These are phyloP conservation scores for Calidris pygmaea DNA, from an alignment of 2,113 vertebrate genomes.

Conservation along the genomic window DNA sequence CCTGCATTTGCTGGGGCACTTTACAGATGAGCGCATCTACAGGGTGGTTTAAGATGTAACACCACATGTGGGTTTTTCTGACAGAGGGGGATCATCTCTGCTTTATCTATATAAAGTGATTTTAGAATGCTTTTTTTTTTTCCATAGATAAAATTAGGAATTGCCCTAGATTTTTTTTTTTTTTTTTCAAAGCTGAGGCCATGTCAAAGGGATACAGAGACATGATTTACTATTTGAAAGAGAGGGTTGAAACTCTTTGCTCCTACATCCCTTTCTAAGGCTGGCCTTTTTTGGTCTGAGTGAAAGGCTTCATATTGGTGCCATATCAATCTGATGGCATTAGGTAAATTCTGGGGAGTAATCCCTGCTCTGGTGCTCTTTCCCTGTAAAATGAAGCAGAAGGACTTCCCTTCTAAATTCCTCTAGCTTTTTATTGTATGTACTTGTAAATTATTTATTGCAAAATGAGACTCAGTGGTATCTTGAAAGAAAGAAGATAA, in stretches of 20 bases:
- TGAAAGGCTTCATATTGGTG: not conserved
- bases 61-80: not conserved
- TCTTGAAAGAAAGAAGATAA: not conserved
- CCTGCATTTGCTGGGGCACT: conserved; percentile 11
- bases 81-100: not conserved
- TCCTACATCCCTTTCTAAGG: not conserved
- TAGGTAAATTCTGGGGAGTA: not conserved
- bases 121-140: not conserved
- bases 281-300: not conserved
- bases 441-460: conserved; percentile 26
- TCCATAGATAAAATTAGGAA: conserved; percentile 9
- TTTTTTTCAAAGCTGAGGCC: not conserved
- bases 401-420: not conserved
- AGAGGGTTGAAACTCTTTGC: not conserved
- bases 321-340: rapidly evolving
- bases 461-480: not conserved
- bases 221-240: not conserved
- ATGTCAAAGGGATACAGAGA: not conserved
- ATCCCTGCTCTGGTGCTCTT: not conserved
- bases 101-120: conserved; percentile 25
- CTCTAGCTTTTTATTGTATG: not conserved
- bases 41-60: not conserved
- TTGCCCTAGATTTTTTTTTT: conserved; percentile 19
- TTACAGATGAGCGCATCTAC: not conserved
- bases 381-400: not conserved